Percentiles rank a stretch among this genome's conserved stretches.
phyloP scores from a whole-genome alignment of 2,113 vertebrate species.

The Cynoglossus semilaevis region DNA sequence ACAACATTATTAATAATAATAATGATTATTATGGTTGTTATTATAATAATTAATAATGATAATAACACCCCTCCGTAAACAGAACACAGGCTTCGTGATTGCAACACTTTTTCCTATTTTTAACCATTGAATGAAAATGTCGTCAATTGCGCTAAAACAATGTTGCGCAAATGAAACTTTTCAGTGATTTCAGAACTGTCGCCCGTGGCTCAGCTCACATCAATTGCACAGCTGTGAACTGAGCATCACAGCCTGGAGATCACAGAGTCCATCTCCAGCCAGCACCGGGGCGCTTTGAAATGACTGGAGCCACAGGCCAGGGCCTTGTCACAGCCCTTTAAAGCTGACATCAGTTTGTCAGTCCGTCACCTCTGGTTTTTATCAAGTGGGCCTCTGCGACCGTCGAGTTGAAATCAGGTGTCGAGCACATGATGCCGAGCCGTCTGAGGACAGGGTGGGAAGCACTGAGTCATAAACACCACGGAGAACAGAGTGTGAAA shows the following conservation, averaged over 20 bases:
- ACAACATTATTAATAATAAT: no score
- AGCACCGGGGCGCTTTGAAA: constrained; percentile 24
- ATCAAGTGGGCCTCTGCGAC: constrained; percentile 31
- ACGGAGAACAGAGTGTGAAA: constrained; percentile 31
- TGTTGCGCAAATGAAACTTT: no score
- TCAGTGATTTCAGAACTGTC: no score
- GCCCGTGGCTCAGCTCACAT: no score
- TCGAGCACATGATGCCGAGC: constrained; percentile 20
- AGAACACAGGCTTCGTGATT: no score
- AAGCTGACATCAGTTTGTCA: constrained; percentile 45
- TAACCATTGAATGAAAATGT: no score
- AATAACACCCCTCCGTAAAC: no score
- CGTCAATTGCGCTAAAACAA: no score
- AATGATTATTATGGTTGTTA: no score
- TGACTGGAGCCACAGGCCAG: constrained; percentile 29
- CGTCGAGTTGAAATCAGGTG: constrained; percentile 39
- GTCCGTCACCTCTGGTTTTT: constrained; percentile 42
- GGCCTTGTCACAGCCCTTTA: constrained; percentile 30
- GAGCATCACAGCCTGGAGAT: constrained; percentile 37
- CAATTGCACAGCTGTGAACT: constrained; percentile 36
- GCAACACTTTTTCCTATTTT: no score
- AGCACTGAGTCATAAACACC: constrained; percentile 38
- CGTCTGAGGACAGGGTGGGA: constrained; percentile 42
- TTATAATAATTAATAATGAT: no score
- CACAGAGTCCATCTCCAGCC: constrained; percentile 6